Evolutionary conservation across 2,797 vertebrate genomes (phyloP).

Genomic region (Muscicapa comitata): DNA sequence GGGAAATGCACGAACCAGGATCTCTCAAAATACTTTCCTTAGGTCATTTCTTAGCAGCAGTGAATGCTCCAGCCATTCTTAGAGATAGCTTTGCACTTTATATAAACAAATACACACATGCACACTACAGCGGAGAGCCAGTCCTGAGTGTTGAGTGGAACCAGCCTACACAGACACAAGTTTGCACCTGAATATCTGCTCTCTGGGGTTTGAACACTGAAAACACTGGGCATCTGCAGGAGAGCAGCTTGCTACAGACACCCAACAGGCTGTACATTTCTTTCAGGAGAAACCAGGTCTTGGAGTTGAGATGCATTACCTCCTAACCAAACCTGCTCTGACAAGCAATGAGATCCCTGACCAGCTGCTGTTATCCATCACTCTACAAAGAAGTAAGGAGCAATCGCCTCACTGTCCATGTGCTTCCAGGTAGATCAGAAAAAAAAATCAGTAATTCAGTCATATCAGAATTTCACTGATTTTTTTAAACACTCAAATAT

Average conservation of each 20-base stretch:
- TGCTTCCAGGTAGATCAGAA: not conserved
- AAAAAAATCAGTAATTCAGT: not conserved
- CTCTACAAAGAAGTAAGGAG: not conserved
- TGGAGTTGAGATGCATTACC: not conserved
- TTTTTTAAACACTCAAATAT: not conserved
- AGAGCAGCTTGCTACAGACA: not conserved
- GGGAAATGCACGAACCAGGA: not conserved
- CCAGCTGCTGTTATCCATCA: not conserved
- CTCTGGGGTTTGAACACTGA: not conserved
- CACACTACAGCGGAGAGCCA: not conserved
- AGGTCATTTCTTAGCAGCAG: not conserved
- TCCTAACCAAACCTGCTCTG: not conserved
- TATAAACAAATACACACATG: not conserved
- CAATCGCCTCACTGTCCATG: not conserved
- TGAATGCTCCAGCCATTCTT: not conserved
- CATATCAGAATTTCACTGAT: not conserved
- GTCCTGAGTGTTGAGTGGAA: not conserved
- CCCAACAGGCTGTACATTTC: not conserved
- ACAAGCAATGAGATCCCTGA: not conserved
- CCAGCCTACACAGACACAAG: fast-evolving
- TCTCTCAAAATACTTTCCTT: not conserved
- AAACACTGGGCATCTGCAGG: no score
- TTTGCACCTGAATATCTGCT: not conserved
- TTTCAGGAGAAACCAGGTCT: not conserved
- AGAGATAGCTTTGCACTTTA: not conserved